phyloP scores from a whole-genome alignment of 2,797 vertebrate genomes.

The Distichodus sexfasciatus region DNA sequence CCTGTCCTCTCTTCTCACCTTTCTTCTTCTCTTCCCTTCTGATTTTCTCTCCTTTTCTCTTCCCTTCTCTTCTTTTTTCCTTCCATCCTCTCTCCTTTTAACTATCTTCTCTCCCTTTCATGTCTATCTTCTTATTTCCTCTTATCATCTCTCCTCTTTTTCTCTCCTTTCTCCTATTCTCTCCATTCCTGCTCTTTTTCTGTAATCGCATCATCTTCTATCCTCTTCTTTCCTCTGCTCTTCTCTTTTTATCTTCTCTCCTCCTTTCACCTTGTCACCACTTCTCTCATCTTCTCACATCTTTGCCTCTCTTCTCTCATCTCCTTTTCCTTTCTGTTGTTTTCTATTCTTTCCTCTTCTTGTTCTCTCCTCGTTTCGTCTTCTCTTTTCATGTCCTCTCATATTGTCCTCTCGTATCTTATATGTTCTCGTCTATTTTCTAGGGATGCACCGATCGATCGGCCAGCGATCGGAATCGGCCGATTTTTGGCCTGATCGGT shows the following conservation, averaged over 20 bases:
- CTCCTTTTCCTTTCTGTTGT: no score
- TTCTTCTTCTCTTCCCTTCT: constrained; percentile 55
- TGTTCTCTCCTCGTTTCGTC: not conserved
- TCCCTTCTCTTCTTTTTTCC: not conserved
- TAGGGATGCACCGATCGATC: no score
- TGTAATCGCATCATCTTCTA: not conserved
- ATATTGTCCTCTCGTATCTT: not conserved
- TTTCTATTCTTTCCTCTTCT: not conserved
- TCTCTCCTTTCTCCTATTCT: constrained; percentile 1
- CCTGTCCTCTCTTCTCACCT: constrained; percentile 35
- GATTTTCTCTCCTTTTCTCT: not conserved
- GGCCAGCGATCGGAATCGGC: no score
- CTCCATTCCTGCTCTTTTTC: not conserved
- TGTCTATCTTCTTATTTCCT: not conserved
- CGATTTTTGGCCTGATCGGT: no score
- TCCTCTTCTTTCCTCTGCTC: not conserved
- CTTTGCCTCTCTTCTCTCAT: not conserved
- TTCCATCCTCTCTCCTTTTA: not conserved
- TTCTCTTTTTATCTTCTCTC: not conserved
- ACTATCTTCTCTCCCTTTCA: constrained; percentile 4
- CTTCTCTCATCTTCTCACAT: not conserved
- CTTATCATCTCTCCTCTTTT: not conserved
- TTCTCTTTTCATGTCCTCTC: not conserved
- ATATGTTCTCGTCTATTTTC: not conserved
- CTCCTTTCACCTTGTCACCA: not conserved